Base-by-base conservation (phyloP, 2,888 invertebrate species). In the Hirtodrosophila confusa region DNA sequence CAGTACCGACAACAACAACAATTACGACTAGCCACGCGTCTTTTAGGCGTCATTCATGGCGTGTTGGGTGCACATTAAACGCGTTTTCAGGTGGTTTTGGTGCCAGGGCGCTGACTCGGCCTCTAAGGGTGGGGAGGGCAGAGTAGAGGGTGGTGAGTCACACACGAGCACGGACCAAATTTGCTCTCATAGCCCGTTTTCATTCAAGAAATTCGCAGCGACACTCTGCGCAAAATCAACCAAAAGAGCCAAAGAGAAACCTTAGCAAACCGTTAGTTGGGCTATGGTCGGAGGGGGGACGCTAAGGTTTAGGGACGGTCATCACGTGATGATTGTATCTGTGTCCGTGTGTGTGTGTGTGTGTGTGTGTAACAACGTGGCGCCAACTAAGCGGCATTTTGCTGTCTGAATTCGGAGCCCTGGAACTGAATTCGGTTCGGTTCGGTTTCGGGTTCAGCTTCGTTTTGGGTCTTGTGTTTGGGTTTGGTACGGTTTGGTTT, bases 1-100 rank as follows among this genome's bases (percentile, higher is more conserved):
- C 50, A 48, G 60, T 44, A 64, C n/a, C n/a, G n/a, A n/a, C n/a
- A n/a, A 56, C 50, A 48, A 63, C 47, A 64, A 57, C 44, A 57
- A 68, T 57, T 54, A 66, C 63, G 48, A 57, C 44, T 23, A 60
- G 57, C 50, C 78, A 67, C 65, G 86, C 90, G 89, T 77, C 89
- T 85, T 78, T 78, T 75, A 75, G 90, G 90, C 90, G 90, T 89
- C 90, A 89, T 83, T 88, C 80, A 89, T 87, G 80, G 79, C 89
- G 83, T 89, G 89, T 72, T 72, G 68, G 73, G 54, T 62, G 80
- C 71, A 75, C 70, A 78, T 77, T 76, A 78, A 68, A 74, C 69
- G 75, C 65, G 68, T 67, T 80, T 67, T 57, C 39, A 44, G 37
- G 35, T 58, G 50, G 69, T 57, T 66, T 53, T 29, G 23, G 33